Percentiles rank a stretch among this genome's conserved stretches.
Evolutionary conservation across 2,113 vertebrate species (phyloP).

Genomic region (Chaetura pelagica): DNA sequence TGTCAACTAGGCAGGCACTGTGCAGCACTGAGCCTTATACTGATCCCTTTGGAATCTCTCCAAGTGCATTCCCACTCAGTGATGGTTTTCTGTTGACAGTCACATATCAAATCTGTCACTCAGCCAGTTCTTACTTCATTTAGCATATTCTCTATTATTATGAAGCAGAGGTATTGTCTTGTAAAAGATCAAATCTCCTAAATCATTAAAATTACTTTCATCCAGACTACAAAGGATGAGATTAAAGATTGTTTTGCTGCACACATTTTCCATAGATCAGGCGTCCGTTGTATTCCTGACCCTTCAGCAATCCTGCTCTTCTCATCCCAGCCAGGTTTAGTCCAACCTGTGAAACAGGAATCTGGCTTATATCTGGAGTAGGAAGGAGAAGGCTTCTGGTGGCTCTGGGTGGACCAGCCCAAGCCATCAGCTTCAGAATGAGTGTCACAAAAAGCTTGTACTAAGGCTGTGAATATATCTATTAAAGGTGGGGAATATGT

Average conservation of each 20-base stretch:
- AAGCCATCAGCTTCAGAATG: background rate
- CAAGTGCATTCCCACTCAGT: background rate
- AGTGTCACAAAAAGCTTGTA: background rate
- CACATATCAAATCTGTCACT: slow-evolving; percentile 40
- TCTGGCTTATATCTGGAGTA: background rate
- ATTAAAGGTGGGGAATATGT: background rate
- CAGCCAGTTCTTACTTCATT: slow-evolving; percentile 39
- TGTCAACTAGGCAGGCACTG: background rate
- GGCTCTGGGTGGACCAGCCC: background rate
- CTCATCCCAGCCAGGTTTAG: background rate
- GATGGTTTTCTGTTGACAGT: slow-evolving; percentile 53
- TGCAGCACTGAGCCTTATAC: background rate
- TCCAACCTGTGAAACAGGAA: background rate
- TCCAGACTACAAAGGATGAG: background rate
- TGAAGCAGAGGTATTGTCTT: background rate
- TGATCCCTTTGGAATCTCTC: slow-evolving; percentile 23
- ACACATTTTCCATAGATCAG: background rate
- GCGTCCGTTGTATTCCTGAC: background rate
- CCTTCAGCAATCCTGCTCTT: background rate
- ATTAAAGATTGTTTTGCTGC: background rate
- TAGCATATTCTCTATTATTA: slow-evolving; percentile 34
- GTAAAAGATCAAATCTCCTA: slow-evolving; percentile 1
- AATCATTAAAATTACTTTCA: slow-evolving; percentile 28
- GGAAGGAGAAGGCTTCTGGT: background rate
- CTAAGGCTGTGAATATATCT: background rate